phyloP scores from a whole-genome alignment of 2,888 invertebrate species.

The Clunio marinus region DNA sequence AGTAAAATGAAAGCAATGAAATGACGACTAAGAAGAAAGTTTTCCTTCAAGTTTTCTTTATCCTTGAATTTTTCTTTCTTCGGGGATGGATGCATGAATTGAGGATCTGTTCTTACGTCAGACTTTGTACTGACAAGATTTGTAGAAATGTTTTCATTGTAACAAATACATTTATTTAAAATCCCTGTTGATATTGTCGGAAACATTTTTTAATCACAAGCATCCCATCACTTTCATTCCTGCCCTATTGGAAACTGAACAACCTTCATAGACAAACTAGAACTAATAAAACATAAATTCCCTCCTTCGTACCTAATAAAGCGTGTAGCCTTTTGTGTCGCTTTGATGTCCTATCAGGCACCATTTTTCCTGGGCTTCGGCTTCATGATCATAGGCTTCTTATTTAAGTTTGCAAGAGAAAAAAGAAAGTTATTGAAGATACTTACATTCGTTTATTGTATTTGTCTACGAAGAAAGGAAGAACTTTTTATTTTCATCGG shows the following conservation, averaged over 20 bases:
- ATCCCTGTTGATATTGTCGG: too few relatives aligned
- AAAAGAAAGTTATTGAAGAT: not conserved
- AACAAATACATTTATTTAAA: too few relatives aligned
- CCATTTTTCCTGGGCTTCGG: not conserved
- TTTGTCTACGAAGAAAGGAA: not conserved
- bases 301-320: not conserved
- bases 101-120: not conserved
- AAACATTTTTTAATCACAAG: too few relatives aligned
- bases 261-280: not conserved
- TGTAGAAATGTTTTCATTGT: too few relatives aligned
- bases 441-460: constrained; percentile 19
- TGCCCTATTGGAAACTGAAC: not conserved
- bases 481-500: not conserved
- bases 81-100: not conserved
- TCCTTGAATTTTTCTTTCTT: not conserved
- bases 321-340: not conserved
- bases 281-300: not conserved
- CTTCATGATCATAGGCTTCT: not conserved
- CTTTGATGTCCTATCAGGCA: not conserved
- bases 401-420: not conserved
- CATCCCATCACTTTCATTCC: too few relatives aligned
- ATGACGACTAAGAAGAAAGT: not conserved
- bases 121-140: too few relatives aligned
- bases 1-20: not conserved
- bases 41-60: not conserved